These are phyloP conservation scores for Electrona antarctica DNA, from an alignment of 2,113 vertebrate genomes.

Conservation along the genomic window DNA sequence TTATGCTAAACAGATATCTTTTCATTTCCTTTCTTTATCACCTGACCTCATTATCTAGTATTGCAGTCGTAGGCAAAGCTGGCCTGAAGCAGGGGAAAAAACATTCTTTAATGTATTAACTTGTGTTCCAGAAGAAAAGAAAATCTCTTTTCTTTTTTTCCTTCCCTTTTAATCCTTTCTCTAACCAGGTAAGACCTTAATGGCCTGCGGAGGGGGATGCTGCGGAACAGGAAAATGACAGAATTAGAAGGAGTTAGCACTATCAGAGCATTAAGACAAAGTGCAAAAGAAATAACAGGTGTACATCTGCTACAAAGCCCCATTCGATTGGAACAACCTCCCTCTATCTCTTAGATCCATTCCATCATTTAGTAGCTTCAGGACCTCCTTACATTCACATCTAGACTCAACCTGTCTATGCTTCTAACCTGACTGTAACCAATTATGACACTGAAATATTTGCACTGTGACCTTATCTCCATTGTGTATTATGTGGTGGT, in stretches of 20 bases:
- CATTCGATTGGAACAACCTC: no score
- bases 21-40: slow-evolving; percentile 12
- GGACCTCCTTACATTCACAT: no score
- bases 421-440: no score
- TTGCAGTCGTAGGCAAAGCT: slow-evolving; percentile 35
- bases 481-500: no score
- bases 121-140: slow-evolving; percentile 15
- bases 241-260: background rate
- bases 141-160: slow-evolving; percentile 5
- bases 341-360: no score
- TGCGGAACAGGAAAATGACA: slow-evolving; percentile 1
- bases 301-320: no score
- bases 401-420: no score
- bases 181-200: slow-evolving; percentile 32
- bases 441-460: no score
- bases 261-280: background rate
- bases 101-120: slow-evolving; percentile 45
- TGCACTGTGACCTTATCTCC: no score
- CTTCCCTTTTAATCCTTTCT: background rate
- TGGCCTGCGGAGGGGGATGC: slow-evolving; percentile 32
- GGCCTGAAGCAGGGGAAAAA: slow-evolving; percentile 46
- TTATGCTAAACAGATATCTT: slow-evolving; percentile 25
- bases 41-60: slow-evolving; percentile 59
- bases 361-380: no score
- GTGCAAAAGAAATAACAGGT: no score